These are phyloP conservation scores for Zaprionus ornatus DNA, from an alignment of 1,140 invertebrate species.

Conservation along the genomic window DNA sequence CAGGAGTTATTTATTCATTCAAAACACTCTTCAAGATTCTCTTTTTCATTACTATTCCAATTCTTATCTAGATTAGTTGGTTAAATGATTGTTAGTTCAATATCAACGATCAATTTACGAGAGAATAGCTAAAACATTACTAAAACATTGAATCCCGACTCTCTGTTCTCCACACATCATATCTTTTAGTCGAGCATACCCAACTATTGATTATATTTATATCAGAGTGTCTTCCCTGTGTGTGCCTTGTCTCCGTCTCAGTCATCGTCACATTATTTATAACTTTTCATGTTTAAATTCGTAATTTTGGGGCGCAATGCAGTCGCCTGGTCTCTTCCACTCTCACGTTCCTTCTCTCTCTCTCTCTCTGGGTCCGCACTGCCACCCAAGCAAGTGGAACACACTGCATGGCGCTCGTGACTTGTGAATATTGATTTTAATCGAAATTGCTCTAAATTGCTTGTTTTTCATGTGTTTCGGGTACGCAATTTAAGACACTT, in stretches of 20 bases:
- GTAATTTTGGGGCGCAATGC: slow-evolving; percentile 70
- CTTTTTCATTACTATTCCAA: too few relatives aligned
- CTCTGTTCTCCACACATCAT: neutral
- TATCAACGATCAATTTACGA: too few relatives aligned
- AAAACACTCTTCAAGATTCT: too few relatives aligned
- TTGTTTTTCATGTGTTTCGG: slow-evolving; percentile 54
- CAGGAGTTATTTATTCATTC: too few relatives aligned
- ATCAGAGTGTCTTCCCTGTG: slow-evolving; percentile 2
- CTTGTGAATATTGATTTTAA: slow-evolving; percentile 81
- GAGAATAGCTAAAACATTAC: too few relatives aligned
- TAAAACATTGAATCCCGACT: too few relatives aligned
- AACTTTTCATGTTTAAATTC: slow-evolving; percentile 82
- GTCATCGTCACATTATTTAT: slow-evolving; percentile 76
- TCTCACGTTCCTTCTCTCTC: slow-evolving; percentile 4
- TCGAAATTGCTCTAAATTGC: slow-evolving; percentile 80
- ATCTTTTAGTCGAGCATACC: neutral
- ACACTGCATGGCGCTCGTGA: slow-evolving; percentile 42
- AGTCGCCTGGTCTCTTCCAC: slow-evolving; percentile 6
- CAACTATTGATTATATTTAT: neutral
- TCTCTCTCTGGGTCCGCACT: slow-evolving; percentile 7
- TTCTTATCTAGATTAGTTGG: too few relatives aligned
- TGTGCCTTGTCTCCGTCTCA: slow-evolving; percentile 19
- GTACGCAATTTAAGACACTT: slow-evolving; percentile 70
- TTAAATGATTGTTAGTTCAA: too few relatives aligned
- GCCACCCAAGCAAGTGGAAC: slow-evolving; percentile 23